A percentile compares a stretch with the other conserved stretches of the same genome.
Conservation (phyloP, 2,113 vertebrate species). For the Illadopsis cleaveri region DNA sequence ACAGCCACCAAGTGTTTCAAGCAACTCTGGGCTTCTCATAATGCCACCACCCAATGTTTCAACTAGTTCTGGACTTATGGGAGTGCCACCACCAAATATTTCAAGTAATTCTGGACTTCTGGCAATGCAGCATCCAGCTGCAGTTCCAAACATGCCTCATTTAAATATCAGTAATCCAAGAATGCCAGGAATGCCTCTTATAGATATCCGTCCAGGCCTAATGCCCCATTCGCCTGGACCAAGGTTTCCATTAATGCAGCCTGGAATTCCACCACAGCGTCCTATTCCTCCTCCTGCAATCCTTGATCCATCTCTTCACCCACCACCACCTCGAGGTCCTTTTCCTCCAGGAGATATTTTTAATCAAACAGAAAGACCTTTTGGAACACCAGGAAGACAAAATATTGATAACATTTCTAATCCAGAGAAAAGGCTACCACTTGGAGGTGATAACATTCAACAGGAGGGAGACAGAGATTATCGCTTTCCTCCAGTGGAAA, state of each 20-base stretch:
- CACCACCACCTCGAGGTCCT: constrained; percentile 79
- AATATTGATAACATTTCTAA: constrained; percentile 79
- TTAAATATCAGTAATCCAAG: constrained; percentile 82
- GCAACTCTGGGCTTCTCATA: constrained; percentile 72
- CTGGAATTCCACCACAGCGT: constrained; percentile 81
- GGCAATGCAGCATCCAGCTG: constrained; percentile 88
- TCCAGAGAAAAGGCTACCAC: constrained; percentile 81
- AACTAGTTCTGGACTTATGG: constrained; percentile 83
- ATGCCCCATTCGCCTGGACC: constrained; percentile 82
- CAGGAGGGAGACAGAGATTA: constrained; percentile 97
- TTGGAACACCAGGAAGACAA: constrained; percentile 78
- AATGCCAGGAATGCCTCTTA: constrained; percentile 87
- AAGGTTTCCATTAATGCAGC: constrained; percentile 90
- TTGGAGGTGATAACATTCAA: constrained; percentile 82
- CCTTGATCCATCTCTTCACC: constrained; percentile 86
- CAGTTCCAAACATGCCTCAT: constrained; percentile 85
- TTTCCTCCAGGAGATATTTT: constrained; percentile 91
- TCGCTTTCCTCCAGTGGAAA: constrained; percentile 91
- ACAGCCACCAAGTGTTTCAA: constrained; percentile 70
- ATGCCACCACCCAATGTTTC: constrained; percentile 76
- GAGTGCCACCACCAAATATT: constrained; percentile 78
- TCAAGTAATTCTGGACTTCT: constrained; percentile 83
- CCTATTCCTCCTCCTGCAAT: constrained; percentile 77
- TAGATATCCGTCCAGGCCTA: constrained; percentile 90
- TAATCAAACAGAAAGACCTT: constrained; percentile 79